Base-by-base conservation (phyloP, 2,113 vertebrate genomes). In the Aptenodytes patagonicus region DNA sequence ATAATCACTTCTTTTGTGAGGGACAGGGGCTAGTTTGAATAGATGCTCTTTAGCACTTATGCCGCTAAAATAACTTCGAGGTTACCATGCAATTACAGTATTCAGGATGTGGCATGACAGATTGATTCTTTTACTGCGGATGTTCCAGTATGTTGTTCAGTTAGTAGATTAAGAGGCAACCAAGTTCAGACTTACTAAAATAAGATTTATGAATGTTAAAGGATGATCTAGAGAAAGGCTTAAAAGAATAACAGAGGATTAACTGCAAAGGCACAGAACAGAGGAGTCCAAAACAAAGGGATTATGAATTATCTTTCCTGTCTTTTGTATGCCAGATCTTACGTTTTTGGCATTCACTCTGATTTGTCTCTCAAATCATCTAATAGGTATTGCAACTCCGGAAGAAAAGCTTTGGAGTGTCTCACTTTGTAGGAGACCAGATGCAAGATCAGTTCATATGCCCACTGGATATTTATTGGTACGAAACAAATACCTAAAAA, bases 81-180 rank as follows among this genome's bases (percentile, higher is more conserved):
- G 89, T 91, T 95, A 71, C 71, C 52, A 21, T 49, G 32, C 42
- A 52, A 91, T 46, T 17, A 64, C 4, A n/a, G 60, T 3, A 13
- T 13, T 85, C 70, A 94, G 75, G 80, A 94, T 89, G 89, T n/a
- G 86, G 92, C 82, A 90, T 29, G 13, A 75, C 32, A 91, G 86
- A 97, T 84, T 76, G 90, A 81, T 90, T 92, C 87, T 86, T 54
- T 80, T 78, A 64, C 38, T 92, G 89, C 1, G 1, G 82, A 90
- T 73, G 69, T 90, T 94, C 71, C 78, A 84, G 55, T 52, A 66
- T 3, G 5, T 38, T 81, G 44, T 38, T 93, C 64, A 95, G 51
- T 84, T 52, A 64, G 66, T 29, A 79, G 79, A 94, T 81, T 89
- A 94, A 95, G 11, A 89, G 51, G 79, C 76, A 89, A 92, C 36